A percentile compares a stretch with the other conserved stretches of the same genome.
Evolutionary conservation across 2,797 vertebrate genomes (phyloP).

Genomic region (Pantherophis alleghaniensis): DNA sequence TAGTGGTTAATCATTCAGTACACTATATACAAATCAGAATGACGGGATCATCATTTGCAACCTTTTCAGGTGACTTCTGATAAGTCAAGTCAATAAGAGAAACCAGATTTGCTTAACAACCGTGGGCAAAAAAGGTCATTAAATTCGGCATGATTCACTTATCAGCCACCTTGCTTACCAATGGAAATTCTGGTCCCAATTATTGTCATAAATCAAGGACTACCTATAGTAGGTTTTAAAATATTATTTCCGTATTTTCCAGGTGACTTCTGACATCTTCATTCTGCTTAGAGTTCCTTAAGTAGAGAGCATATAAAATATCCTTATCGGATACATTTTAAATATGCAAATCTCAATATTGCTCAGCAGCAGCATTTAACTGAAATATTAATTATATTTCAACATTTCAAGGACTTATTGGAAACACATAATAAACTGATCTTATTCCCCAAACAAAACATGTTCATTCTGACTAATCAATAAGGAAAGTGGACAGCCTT

Average conservation of each 20-base stretch:
- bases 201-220: too few relatives aligned
- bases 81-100: too few relatives aligned
- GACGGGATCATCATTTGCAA: too few relatives aligned
- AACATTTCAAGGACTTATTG: background rate
- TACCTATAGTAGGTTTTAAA: background rate
- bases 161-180: too few relatives aligned
- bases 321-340: background rate
- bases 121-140: too few relatives aligned
- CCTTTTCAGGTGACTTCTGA: too few relatives aligned
- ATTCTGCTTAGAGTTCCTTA: background rate
- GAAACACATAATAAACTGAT: background rate
- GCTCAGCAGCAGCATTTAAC: background rate
- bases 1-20: too few relatives aligned
- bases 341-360: background rate
- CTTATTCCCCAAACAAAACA: background rate
- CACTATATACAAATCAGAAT: too few relatives aligned
- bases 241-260: background rate
- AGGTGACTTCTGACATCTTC: background rate
- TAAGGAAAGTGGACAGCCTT: background rate
- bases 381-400: background rate
- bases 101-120: too few relatives aligned
- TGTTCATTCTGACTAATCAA: background rate
- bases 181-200: too few relatives aligned
- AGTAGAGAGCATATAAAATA: background rate
- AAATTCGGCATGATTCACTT: too few relatives aligned